Conservation (phyloP, 1,140 invertebrate genomes). For the Helicoverpa zea region DNA sequence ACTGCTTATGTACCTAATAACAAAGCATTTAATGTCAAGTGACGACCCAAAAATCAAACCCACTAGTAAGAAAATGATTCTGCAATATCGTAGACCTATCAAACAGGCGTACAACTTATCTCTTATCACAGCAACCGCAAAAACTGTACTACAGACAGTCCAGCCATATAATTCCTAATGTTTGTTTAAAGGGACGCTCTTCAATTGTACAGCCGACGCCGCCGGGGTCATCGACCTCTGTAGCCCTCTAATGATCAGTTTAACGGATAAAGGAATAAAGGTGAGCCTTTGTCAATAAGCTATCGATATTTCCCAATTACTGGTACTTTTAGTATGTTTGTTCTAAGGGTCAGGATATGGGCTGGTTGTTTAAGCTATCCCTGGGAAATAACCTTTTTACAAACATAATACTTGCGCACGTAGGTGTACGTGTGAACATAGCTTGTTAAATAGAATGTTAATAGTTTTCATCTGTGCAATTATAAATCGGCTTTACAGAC, state of each 20-base stretch:
- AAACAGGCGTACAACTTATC: not conserved
- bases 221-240: conserved; percentile 45
- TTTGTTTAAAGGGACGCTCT: conserved; percentile 54
- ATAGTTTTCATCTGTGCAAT: too few relatives aligned
- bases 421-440: too few relatives aligned
- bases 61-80: too few relatives aligned
- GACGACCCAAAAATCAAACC: too few relatives aligned
- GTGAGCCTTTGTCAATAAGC: conserved; percentile 48
- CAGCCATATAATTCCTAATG: conserved; percentile 24
- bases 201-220: conserved; percentile 55
- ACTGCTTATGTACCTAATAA: too few relatives aligned
- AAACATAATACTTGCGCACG: too few relatives aligned
- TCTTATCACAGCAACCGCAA: not conserved
- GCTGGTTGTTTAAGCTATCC: conserved; percentile 19
- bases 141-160: conserved; percentile 25
- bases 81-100: too few relatives aligned
- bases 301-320: conserved; percentile 50
- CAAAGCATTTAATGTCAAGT: too few relatives aligned
- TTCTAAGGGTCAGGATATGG: conserved; percentile 21
- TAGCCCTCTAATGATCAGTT: conserved; percentile 48
- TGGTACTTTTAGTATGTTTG: conserved; percentile 32
- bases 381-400: not conserved
- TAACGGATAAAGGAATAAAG: conserved; percentile 51
- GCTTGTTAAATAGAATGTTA: too few relatives aligned
- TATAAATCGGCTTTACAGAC: too few relatives aligned